Base-by-base conservation (phyloP, 2,797 vertebrate genomes). In the Chrosomus eos region DNA sequence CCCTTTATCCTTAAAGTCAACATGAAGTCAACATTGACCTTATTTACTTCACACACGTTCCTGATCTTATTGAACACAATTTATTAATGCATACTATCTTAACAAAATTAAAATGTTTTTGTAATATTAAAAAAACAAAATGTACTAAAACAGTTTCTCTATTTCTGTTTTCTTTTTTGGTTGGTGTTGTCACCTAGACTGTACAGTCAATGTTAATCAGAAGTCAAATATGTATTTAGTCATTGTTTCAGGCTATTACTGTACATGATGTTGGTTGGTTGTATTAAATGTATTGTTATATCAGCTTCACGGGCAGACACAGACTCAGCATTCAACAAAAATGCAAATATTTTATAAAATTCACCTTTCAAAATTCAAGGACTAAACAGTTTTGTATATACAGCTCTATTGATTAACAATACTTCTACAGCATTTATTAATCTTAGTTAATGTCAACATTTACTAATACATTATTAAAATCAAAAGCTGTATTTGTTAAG, bases 1-100 rank as follows among this genome's bases (percentile, higher is more conserved):
- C 81, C 51, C 94, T 95, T 93, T 93, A 33, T 55, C 28, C 31
- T 74, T 74, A 74, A 76, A 76, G 73, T 76, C 73, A 75, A 75
- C 73, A 75, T 55, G 73, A 75, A 75, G 51, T 33, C 48, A 58
- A 36, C 48, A 75, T 31, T 53, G 2, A 33, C 6, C 31, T 14
- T 9, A 38, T n/a, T n/a, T 74, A 74, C 45, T 33, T 74, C 14
- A 55, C 13, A 74, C 70, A 45, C 19, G 3, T 58, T 58, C 9
- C 23, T 58, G 55, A 58, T 43, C 38, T 71, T 26, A 26, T 4
- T 43, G 38, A 13, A 43, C n/a, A 71, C n/a, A 45, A 45, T 45
- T 28, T 9, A 74, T 13, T 3, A 11, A 73, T 13, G 4, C 40
- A 18, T 4, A 3, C 40, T 16, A 26, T n/a, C n/a, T 71, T 26